Conservation (phyloP, 2,888 invertebrate species). For the Lasioglossum pauxillum region DNA sequence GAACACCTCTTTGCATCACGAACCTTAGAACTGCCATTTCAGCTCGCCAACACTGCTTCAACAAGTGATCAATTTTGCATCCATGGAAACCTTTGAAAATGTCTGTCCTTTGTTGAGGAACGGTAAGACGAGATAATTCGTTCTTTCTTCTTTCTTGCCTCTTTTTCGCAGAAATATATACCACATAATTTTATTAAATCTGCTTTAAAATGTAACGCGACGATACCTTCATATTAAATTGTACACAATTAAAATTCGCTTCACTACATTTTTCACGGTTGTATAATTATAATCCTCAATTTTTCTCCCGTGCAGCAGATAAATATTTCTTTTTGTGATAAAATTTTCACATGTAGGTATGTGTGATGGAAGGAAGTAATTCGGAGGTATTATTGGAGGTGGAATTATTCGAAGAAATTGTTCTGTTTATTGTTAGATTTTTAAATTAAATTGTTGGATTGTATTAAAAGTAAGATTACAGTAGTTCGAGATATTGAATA, state of each 20-base stretch:
- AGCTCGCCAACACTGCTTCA: constrained; percentile 45
- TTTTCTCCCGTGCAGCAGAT: neutral
- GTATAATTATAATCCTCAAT: neutral
- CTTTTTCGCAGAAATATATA: neutral
- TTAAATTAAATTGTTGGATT: too few species aligned
- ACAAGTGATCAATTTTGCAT: constrained; percentile 56
- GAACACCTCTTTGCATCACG: constrained; percentile 47
- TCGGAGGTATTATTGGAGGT: neutral
- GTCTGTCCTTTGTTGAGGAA: constrained; percentile 25
- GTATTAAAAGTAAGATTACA: too few species aligned
- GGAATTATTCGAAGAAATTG: neutral
- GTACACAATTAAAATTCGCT: neutral
- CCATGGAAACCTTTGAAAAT: constrained; percentile 34
- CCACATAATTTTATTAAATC: constrained; percentile 14
- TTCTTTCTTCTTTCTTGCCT: neutral
- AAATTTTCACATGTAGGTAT: neutral
- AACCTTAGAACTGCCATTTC: constrained; percentile 44
- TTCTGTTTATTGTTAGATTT: too few species aligned
- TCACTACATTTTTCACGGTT: neutral
- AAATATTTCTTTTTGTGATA: neutral
- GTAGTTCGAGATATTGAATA: too few species aligned
- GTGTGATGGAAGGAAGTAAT: neutral
- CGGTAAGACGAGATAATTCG: constrained; percentile 17
- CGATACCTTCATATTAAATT: neutral
- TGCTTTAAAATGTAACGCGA: neutral